phyloP scores from a whole-genome alignment of 2,888 invertebrate species.

The Mystacides longicornis region DNA sequence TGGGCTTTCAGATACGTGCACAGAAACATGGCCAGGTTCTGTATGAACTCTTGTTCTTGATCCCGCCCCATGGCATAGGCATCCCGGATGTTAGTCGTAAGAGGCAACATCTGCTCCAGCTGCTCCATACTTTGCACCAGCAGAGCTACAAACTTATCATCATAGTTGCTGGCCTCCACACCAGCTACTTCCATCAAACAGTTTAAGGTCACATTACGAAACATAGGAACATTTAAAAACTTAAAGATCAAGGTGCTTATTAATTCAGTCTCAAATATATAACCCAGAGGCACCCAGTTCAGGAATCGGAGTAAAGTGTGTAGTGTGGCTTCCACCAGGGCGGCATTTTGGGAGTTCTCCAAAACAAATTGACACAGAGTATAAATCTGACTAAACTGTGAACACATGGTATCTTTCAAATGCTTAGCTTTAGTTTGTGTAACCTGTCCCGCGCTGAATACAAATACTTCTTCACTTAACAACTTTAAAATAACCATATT shows the following conservation, averaged over 20 bases:
- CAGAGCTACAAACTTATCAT: slow-evolving; percentile 84
- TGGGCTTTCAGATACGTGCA: slow-evolving; percentile 97
- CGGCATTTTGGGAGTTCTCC: slow-evolving; percentile 96
- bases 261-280: slow-evolving; percentile 98
- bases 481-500: slow-evolving; percentile 98
- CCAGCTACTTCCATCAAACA: slow-evolving; percentile 98
- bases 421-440: slow-evolving; percentile 99
- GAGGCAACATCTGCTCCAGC: slow-evolving; percentile 84
- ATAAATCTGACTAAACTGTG: slow-evolving; percentile 97
- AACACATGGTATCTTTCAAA: slow-evolving; percentile 98
- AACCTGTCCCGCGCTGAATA: slow-evolving; percentile 95
- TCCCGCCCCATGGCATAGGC: slow-evolving; percentile 92
- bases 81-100: slow-evolving; percentile 84
- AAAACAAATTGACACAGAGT: slow-evolving; percentile 96
- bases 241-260: slow-evolving; percentile 91
- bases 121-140: slow-evolving; percentile 91
- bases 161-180: slow-evolving; percentile 82
- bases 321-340: slow-evolving; percentile 89
- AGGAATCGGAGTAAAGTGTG: slow-evolving; percentile 94
- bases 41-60: slow-evolving; percentile 98
- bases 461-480: slow-evolving; percentile 97
- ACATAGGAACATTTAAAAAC: slow-evolving; percentile 96
- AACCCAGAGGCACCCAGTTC: slow-evolving; percentile 99
- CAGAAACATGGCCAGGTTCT: slow-evolving; percentile 94
- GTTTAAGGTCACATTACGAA: slow-evolving; percentile 95